Evolutionary conservation across 1,140 invertebrate species (phyloP), one percentile per base, ranked within the genome.

Genomic region (Dinothrombium tinctorium): DNA sequence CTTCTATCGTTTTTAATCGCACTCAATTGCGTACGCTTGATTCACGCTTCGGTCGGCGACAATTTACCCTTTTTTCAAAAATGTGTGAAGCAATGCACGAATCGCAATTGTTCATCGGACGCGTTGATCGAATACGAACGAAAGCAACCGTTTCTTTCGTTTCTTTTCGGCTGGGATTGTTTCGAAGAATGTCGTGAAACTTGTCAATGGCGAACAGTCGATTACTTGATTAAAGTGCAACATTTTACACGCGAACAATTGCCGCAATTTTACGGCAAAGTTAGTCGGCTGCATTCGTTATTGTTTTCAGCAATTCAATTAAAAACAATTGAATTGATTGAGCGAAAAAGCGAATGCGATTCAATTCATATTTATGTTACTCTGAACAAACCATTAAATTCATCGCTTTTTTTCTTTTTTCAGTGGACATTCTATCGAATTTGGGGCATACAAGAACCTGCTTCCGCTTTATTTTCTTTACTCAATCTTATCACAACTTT

Each of bases 221-320:
- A 74, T 11, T 67, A 67, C 11, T 92, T 87, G 54, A 50, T 68
- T 31, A 60, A 67, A 43, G 63, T 71, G 49, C 70, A 36, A 3
- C 22, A 23, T 21, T 4, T 20, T 21, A 14, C 14, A n/a, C 2
- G 70, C 1, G 68, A 69, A 53, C 53, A 61, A 25, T 66, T 79
- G 35, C 86, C 86, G 26, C 89, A 96, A 56, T 98, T 96, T 61
- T 73, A 83, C 69, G 89, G 90, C 53, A 95, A 92, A 64, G 83
- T 89, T 65, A 56, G 49, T 44, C 26, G 31, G 24, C 38, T 49
- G 15, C 26, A 20, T 7, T 3, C n/a, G 9, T n/a, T 29, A 15
- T 37, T 20, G 6, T 28, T 5, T 14, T 14, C 21, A 21, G 11
- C 36, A 9, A 4, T 5, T 26, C 7, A 45, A 33, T 19, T 23